A percentile compares a stretch with the other conserved stretches of the same genome.
phyloP scores from a whole-genome alignment of 1,140 invertebrate genomes.

The Diachasma alloeum region DNA sequence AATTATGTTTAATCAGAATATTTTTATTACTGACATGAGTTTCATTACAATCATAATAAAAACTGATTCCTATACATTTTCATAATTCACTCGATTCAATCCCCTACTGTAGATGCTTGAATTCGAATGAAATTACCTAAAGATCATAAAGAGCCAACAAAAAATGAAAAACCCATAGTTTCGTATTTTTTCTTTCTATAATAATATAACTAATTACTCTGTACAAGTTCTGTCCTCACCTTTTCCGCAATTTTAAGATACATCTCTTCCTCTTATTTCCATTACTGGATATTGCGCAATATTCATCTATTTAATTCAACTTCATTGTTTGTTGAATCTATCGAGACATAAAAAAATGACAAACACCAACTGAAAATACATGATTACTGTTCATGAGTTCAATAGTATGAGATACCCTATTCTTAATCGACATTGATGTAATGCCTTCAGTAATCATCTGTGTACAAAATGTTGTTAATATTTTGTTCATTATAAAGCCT shows the following conservation, averaged over 20 bases:
- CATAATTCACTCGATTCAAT: not conserved
- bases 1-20: not conserved
- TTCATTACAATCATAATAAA: slow-evolving; percentile 3
- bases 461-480: not conserved
- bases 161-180: no score
- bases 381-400: not conserved
- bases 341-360: not conserved
- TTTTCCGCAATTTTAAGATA: not conserved
- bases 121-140: not conserved
- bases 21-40: not conserved
- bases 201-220: not conserved
- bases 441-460: not conserved
- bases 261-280: not conserved
- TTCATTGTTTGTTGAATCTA: not conserved
- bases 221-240: not conserved
- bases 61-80: not conserved
- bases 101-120: not conserved
- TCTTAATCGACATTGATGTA: not conserved
- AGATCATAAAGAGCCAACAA: no score
- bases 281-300: not conserved
- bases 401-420: not conserved
- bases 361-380: not conserved
- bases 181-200: not conserved
- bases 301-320: not conserved
- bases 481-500: not conserved